Evolutionary conservation across 2,797 vertebrate genomes (phyloP).

Genomic region (Sebastes paucispinis): DNA sequence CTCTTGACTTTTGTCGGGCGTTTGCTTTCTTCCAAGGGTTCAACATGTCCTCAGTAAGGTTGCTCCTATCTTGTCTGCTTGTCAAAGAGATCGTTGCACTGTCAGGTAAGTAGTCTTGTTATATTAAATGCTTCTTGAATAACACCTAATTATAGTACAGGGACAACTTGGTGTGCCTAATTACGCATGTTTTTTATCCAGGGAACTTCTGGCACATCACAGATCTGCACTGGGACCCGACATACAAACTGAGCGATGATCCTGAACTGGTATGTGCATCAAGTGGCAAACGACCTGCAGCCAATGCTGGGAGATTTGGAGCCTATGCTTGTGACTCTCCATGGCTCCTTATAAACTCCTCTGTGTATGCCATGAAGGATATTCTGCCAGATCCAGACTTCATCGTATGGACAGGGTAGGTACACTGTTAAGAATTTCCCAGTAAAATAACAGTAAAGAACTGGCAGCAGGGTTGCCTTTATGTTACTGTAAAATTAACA

Average conservation of each 20-base stretch:
- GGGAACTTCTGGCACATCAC: constrained; percentile 95
- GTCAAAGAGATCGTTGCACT: constrained; percentile 39
- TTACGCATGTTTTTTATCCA: constrained; percentile 39
- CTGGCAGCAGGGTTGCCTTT: too few species aligned
- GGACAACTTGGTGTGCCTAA: background rate
- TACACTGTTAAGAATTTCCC: background rate
- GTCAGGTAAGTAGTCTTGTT: constrained; percentile 55
- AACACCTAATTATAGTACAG: too few species aligned
- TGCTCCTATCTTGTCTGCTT: constrained; percentile 59
- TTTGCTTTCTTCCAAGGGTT: constrained; percentile 9
- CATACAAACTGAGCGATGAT: constrained; percentile 76
- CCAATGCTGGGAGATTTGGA: constrained; percentile 85
- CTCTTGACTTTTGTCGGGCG: background rate
- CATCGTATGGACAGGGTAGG: constrained; percentile 95
- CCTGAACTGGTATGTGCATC: constrained; percentile 85
- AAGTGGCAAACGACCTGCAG: constrained; percentile 78
- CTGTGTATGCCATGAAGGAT: constrained; percentile 85
- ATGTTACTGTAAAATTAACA: too few species aligned
- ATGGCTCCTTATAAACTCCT: constrained; percentile 87
- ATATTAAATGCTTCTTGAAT: too few species aligned
- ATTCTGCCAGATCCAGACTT: constrained; percentile 89
- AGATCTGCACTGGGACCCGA: constrained; percentile 91
- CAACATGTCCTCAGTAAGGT: constrained; percentile 51
- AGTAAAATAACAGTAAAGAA: too few species aligned
- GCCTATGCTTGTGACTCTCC: constrained; percentile 91